phyloP scores from a whole-genome alignment of 53 echinoderm and acorn worm genomes.

The Pentamera pediparva region DNA sequence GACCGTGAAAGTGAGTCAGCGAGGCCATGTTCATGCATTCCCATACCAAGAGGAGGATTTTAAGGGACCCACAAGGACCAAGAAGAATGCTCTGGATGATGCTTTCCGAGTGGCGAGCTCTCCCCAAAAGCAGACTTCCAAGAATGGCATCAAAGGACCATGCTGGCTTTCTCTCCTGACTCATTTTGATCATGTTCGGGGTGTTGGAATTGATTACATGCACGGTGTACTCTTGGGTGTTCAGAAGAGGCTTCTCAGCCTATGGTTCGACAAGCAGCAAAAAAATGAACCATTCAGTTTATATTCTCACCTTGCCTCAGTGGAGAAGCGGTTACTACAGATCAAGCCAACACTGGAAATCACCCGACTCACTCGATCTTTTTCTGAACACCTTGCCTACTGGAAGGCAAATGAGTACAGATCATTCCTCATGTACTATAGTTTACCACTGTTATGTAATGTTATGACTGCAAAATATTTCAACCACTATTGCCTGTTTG shows the following conservation, averaged over 20 bases:
- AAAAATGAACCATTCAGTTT: not conserved
- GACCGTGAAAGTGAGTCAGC: not conserved
- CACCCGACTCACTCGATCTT: not conserved
- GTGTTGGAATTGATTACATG: not conserved
- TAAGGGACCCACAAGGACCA: too few species aligned
- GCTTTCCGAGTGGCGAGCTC: not conserved
- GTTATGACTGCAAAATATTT: not conserved
- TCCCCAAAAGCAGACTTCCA: not conserved
- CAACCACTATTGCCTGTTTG: not conserved
- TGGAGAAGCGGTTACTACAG: not conserved
- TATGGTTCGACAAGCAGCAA: not conserved
- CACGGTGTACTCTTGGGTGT: not conserved
- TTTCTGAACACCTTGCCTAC: not conserved
- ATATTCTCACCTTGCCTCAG: not conserved
- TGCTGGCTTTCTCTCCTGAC: constrained; percentile 1
- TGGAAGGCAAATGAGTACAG: not conserved
- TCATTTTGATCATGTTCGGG: not conserved
- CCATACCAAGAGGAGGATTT: not conserved
- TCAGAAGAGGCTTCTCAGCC: not conserved
- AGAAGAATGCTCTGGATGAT: too few species aligned
- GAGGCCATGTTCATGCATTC: not conserved
- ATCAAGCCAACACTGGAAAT: not conserved
- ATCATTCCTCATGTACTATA: not conserved
- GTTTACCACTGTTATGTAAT: not conserved
- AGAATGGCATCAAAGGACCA: not conserved